phyloP scores from a whole-genome alignment of 2,797 vertebrate genomes.

The Sphaeramia orbicularis region DNA sequence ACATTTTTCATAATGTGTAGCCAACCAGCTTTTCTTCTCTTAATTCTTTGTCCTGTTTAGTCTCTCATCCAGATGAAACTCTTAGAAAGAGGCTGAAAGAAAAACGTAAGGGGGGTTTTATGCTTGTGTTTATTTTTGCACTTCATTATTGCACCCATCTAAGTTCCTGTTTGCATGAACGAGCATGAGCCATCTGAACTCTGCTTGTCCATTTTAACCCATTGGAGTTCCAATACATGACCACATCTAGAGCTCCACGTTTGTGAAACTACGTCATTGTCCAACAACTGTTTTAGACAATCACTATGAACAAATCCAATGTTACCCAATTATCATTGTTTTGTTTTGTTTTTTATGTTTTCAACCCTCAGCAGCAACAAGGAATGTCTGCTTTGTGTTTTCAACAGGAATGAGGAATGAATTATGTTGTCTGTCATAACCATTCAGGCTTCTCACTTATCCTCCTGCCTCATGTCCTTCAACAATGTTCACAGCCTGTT shows the following conservation, averaged over 20 bases:
- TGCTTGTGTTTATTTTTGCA: constrained; percentile 71
- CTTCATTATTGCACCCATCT: constrained; percentile 64
- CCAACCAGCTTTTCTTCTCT: constrained; percentile 62
- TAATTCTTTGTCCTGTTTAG: constrained; percentile 81
- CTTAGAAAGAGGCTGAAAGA: constrained; percentile 99
- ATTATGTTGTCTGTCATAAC: constrained; percentile 63
- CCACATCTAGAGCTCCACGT: constrained; percentile 28
- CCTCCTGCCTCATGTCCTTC: constrained; percentile 65
- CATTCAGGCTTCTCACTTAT: constrained; percentile 73
- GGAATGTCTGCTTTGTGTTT: constrained; percentile 67
- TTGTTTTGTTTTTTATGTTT: constrained; percentile 30
- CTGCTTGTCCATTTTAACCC: constrained; percentile 87
- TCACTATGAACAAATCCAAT: constrained; percentile 25
- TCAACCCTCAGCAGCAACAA: constrained; percentile 40
- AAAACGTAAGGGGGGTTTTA: constrained; percentile 94
- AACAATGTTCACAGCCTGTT: constrained; percentile 65
- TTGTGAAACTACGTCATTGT: constrained; percentile 23
- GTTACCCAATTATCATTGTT: constrained; percentile 17
- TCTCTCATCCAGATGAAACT: constrained; percentile 93
- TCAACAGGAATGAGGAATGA: constrained; percentile 73
- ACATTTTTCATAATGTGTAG: constrained; percentile 33
- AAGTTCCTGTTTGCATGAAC: constrained; percentile 83
- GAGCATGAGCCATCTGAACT: constrained; percentile 84
- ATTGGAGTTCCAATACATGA: constrained; percentile 55
- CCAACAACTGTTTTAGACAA: constrained; percentile 6